Percentiles rank a stretch among this genome's conserved stretches.
Evolutionary conservation across 2,888 invertebrate species (phyloP).

Genomic region (Chalcis sispes): DNA sequence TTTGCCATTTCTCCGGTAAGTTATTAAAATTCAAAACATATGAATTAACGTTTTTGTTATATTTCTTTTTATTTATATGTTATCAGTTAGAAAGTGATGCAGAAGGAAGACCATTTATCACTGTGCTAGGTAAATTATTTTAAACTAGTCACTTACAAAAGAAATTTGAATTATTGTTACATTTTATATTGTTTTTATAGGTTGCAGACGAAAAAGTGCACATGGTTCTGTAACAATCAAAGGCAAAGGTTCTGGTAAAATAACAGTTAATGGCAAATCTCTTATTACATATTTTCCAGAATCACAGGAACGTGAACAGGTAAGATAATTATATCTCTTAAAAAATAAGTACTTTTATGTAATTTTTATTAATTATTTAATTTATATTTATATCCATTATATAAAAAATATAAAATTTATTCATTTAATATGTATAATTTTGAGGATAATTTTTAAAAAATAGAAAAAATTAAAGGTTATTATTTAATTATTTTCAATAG

Average conservation of each 20-base stretch:
- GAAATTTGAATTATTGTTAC: neutral
- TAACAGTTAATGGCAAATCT: conserved; percentile 84
- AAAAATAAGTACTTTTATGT: neutral
- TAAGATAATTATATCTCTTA: conserved; percentile 72
- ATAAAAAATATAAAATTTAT: too few relatives aligned
- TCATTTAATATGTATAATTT: too few relatives aligned
- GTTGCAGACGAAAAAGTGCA: conserved; percentile 84
- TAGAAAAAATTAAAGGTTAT: too few relatives aligned
- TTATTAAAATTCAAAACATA: conserved; percentile 24
- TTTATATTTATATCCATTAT: too few relatives aligned
- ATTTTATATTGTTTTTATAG: conserved; percentile 69
- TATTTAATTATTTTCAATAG: too few relatives aligned
- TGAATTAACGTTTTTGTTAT: neutral
- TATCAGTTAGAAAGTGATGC: conserved; percentile 81
- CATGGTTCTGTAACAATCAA: conserved; percentile 88
- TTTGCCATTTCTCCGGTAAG: conserved; percentile 80
- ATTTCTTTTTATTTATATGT: conserved; percentile 57
- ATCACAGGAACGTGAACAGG: conserved; percentile 86
- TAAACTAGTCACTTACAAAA: neutral
- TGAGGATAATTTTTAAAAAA: too few relatives aligned
- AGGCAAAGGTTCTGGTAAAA: conserved; percentile 89
- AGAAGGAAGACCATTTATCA: conserved; percentile 83
- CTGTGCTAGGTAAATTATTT: conserved; percentile 61
- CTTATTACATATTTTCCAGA: conserved; percentile 81
- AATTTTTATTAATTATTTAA: neutral